phyloP scores from a whole-genome alignment of 2,113 vertebrate genomes.

The Corvus cornix region DNA sequence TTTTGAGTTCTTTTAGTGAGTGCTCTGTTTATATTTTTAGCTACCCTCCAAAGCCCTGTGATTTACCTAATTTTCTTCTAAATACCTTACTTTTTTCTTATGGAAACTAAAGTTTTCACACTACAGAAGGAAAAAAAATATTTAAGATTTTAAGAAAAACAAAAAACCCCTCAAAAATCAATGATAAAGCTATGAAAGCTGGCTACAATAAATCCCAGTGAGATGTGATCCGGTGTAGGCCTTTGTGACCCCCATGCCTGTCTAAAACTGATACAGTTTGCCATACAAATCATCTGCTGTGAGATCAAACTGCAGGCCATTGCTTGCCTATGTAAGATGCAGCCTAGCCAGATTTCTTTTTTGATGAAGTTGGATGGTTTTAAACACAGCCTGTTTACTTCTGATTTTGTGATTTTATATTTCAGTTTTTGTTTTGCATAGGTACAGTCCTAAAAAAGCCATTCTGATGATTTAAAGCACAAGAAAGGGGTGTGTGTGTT shows the following conservation, averaged over 20 bases:
- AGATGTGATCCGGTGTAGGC: not conserved
- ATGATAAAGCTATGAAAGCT: not conserved
- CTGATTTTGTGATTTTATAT: not conserved
- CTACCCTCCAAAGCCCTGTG: not conserved
- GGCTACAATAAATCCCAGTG: not conserved
- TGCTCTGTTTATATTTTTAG: not conserved
- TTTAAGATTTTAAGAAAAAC: not conserved
- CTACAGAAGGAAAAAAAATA: not conserved
- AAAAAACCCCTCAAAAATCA: not conserved
- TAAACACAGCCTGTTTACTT: not conserved
- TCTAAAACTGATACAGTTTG: not conserved
- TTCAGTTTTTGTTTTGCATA: not conserved
- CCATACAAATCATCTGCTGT: not conserved
- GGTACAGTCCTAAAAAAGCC: not conserved
- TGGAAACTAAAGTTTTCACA: not conserved
- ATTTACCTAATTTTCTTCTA: not conserved
- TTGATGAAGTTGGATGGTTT: not conserved
- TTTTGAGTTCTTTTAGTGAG: not conserved
- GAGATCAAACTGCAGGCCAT: not conserved
- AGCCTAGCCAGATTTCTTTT: not conserved
- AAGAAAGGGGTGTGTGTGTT: not conserved
- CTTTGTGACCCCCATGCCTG: not conserved
- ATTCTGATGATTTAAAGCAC: not conserved
- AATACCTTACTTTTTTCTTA: not conserved
- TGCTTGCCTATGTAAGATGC: not conserved